Evolutionary conservation across 2,888 invertebrate species (phyloP).

Genomic region (Gastrophysa polygoni): DNA sequence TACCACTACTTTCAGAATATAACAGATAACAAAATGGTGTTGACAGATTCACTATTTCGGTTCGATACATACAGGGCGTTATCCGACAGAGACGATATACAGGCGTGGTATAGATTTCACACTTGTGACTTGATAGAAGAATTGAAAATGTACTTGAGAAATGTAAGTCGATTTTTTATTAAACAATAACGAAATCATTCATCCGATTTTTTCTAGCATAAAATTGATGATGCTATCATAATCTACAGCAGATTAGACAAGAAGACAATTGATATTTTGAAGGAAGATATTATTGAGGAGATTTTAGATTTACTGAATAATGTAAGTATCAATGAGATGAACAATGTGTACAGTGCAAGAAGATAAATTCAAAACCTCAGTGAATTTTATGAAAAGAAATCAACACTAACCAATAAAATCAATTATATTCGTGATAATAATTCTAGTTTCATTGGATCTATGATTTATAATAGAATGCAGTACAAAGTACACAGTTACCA

Average conservation of each 20-base stretch:
- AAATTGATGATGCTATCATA: conserved; percentile 49
- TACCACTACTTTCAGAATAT: no score
- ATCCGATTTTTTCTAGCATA: conserved; percentile 44
- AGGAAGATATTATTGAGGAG: conserved; percentile 37
- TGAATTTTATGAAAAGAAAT: no score
- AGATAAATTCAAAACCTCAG: no score
- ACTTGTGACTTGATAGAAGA: conserved; percentile 55
- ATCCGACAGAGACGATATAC: conserved; percentile 39
- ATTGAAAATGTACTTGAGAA: conserved; percentile 52
- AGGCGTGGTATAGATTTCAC: conserved; percentile 58
- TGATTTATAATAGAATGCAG: no score
- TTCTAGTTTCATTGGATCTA: no score
- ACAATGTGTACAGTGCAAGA: no score
- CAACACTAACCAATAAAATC: no score
- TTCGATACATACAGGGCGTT: conserved; percentile 56
- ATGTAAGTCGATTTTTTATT: conserved; percentile 52
- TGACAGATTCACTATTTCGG: conserved; percentile 45
- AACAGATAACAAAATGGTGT: conserved; percentile 11
- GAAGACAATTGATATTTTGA: conserved; percentile 33
- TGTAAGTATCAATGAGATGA: conserved; percentile 37
- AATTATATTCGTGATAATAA: no score
- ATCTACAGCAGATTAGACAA: conserved; percentile 47
- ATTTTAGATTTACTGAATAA: conserved; percentile 43
- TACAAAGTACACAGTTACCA: no score
- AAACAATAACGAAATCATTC: background rate